These are phyloP conservation scores for Kryphioiulus occultus DNA, from an alignment of 2,888 invertebrate species.

Conservation along the genomic window DNA sequence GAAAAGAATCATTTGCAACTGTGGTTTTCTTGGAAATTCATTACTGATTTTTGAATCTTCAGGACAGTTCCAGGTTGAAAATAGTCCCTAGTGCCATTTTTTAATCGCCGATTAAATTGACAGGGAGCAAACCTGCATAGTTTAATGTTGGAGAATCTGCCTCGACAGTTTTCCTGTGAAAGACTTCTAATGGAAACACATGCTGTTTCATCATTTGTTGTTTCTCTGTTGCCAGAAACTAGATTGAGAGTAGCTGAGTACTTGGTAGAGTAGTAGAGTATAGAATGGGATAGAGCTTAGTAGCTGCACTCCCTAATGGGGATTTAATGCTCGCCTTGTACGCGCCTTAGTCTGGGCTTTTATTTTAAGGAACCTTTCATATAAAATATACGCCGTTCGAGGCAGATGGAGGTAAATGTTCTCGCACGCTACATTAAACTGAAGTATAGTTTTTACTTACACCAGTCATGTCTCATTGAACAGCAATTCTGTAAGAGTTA, in stretches of 20 bases:
- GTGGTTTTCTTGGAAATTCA: too few species aligned
- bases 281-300: background rate
- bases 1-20: too few species aligned
- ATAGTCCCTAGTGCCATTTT: too few species aligned
- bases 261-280: background rate
- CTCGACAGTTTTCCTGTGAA: background rate
- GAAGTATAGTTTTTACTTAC: slow-evolving; percentile 39
- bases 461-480: slow-evolving; percentile 40
- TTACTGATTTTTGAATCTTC: too few species aligned
- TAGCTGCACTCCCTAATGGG: slow-evolving; percentile 10
- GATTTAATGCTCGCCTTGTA: slow-evolving; percentile 37
- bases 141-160: background rate
- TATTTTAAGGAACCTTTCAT: slow-evolving; percentile 40
- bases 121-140: background rate
- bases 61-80: too few species aligned
- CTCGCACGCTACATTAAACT: slow-evolving; percentile 39
- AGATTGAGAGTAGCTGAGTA: background rate
- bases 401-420: slow-evolving; percentile 40
- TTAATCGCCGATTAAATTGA: too few species aligned
- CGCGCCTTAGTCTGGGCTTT: slow-evolving; percentile 29
- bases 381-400: slow-evolving; percentile 12
- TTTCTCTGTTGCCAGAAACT: background rate
- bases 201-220: background rate
- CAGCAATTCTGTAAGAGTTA: slow-evolving; percentile 40
- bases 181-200: background rate